These are phyloP conservation scores for Ischnura elegans DNA, from an alignment of 2,888 invertebrate species.

Conservation along the genomic window DNA sequence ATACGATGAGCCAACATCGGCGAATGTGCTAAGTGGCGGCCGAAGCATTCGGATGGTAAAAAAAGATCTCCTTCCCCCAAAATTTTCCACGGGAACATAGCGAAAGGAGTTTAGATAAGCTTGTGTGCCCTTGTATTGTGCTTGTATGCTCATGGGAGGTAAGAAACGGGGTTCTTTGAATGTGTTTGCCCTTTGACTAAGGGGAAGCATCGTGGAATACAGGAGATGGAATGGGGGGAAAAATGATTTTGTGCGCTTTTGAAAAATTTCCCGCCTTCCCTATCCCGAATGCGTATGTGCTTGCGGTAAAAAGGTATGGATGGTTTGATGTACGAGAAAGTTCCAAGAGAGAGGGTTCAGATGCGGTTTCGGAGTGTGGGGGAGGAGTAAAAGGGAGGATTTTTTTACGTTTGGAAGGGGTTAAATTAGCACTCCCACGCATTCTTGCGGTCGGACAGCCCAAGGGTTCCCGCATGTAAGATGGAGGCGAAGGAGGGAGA, in stretches of 20 bases:
- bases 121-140: slow-evolving; percentile 44
- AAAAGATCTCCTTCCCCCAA: slow-evolving; percentile 19
- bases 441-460: slow-evolving; percentile 35
- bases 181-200: slow-evolving; percentile 18
- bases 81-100: slow-evolving; percentile 51
- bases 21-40: slow-evolving; percentile 60
- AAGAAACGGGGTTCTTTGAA: not conserved
- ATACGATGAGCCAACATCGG: slow-evolving; percentile 51
- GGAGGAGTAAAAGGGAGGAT: not conserved
- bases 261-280: too few species aligned
- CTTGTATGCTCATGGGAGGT: not conserved
- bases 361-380: not conserved
- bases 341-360: not conserved
- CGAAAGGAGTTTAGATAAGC: slow-evolving; percentile 48
- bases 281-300: not conserved
- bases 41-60: slow-evolving; percentile 37
- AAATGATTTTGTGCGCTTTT: slow-evolving; percentile 8
- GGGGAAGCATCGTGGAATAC: not conserved
- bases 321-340: not conserved
- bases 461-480: not conserved
- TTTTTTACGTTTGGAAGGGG: not conserved
- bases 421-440: slow-evolving; percentile 64
- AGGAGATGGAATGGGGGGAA: not conserved
- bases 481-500: not conserved
- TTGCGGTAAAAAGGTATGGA: not conserved